Conservation (phyloP, 2,797 vertebrate species). For the Centroberyx gerrardi region DNA sequence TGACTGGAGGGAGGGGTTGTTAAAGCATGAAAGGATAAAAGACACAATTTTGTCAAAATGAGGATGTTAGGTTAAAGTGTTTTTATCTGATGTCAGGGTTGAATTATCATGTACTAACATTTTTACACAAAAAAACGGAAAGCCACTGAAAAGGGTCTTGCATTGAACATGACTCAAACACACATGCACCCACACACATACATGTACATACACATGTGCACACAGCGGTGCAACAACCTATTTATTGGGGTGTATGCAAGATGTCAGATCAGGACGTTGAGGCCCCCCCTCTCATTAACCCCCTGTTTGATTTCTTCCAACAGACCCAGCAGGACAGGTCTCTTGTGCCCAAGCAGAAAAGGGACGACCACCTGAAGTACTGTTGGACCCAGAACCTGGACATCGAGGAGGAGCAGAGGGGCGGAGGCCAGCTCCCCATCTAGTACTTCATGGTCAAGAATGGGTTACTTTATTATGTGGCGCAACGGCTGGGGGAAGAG, state of each 20-base stretch:
- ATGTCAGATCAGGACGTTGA: too few relatives aligned
- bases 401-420: not conserved
- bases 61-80: conserved; percentile 51
- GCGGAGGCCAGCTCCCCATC: not conserved
- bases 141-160: not conserved
- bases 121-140: conserved; percentile 29
- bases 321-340: not conserved
- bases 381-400: too few relatives aligned
- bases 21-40: conserved; percentile 38
- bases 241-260: too few relatives aligned
- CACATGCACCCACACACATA: not conserved
- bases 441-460: not conserved
- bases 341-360: not conserved
- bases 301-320: too few relatives aligned
- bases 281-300: not conserved
- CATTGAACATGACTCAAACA: not conserved
- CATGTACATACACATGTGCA: not conserved
- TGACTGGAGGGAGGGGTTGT: conserved; percentile 56
- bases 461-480: not conserved
- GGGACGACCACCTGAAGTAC: not conserved
- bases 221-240: too few relatives aligned
- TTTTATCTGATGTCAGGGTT: conserved; percentile 49
- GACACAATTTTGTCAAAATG: conserved; percentile 28
- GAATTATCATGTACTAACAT: conserved; percentile 30
- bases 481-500: too few relatives aligned